Conservation (phyloP, 2,888 invertebrate genomes). For the Lasioglossum leucozonium region DNA sequence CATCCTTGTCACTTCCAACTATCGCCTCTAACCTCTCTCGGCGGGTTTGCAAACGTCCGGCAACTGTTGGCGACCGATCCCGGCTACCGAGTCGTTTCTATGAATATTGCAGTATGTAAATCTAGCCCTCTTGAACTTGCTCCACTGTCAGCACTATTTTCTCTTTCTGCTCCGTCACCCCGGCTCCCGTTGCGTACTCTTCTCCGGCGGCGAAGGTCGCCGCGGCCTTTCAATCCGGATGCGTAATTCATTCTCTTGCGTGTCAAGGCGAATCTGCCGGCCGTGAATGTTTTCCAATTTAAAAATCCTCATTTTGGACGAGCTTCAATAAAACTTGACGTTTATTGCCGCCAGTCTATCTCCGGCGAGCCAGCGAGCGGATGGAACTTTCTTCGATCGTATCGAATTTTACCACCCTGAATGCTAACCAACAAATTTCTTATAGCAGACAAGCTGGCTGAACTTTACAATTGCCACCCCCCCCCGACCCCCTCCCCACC, state of each 20-base stretch:
- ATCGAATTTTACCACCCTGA: background rate
- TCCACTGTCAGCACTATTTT: conserved; percentile 53
- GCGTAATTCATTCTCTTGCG: conserved; percentile 39
- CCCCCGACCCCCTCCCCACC: background rate
- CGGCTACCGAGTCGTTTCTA: conserved; percentile 53
- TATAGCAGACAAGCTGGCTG: background rate
- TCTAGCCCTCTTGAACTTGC: conserved; percentile 73
- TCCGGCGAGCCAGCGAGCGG: background rate
- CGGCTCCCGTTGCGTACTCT: conserved; percentile 11
- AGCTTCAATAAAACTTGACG: background rate
- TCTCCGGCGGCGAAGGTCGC: conserved; percentile 27
- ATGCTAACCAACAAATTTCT: background rate
- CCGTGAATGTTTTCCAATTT: background rate
- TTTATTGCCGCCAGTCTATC: background rate
- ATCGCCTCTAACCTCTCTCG: conserved; percentile 15
- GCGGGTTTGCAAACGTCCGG: conserved; percentile 47
- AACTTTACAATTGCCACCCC: background rate
- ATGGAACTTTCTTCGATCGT: background rate
- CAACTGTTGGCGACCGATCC: conserved; percentile 35
- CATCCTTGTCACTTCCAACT: conserved; percentile 13
- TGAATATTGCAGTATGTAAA: conserved; percentile 79
- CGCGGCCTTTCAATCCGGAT: conserved; percentile 18
- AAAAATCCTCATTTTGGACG: conserved; percentile 3
- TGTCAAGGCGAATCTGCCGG: conserved; percentile 2
- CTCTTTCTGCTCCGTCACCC: conserved; percentile 31